Base-by-base conservation (phyloP, 1,140 invertebrate species). In the Aphelenchoides fujianensis region DNA sequence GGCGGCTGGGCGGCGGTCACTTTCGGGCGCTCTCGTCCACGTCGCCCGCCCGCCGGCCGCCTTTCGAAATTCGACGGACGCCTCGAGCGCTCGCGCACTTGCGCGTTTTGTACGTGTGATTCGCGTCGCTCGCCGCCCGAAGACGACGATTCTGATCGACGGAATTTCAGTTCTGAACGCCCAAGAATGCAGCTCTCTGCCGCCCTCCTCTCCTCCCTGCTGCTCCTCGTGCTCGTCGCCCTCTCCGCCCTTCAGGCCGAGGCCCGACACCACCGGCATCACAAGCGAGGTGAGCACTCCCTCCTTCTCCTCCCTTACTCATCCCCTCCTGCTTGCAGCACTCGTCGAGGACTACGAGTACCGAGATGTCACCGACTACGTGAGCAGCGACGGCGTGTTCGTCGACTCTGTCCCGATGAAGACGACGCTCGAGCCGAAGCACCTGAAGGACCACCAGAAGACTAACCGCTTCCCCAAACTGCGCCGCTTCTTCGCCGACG, bases 391-490 rank as follows among this genome's bases (percentile, higher is more conserved):
- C 28, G 63, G 63, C 34, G 32, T 66, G 1, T 66, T 66, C 53
- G 32, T 66, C 0, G 63, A 66, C 63, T 34, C 28, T 0, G 63
- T 66, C 36, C 63, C 63, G 12, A 66, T 66, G 27, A 34, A 30
- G 7, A 66, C 63, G 3, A 66, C 63, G 0, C 19, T 16, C 2
- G 32, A 36, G 1, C 34, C 63, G 12, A 66, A 66, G 3, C 63
- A 66, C 28, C 9, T 16, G 0, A 31, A 30, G 16, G 16, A 12
- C 12, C 63, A 66, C 31, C 63, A 66, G 63, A 34, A 37, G 32
- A 66, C 63, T 1, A 66, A 66, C 34, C 16, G 63, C 0, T 66
- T 66, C 32, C 63, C 63, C 27, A 66, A 66, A 30, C 3, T 66
- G 7, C 16, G 63, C 1, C 16, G 31, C 23, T 66, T 66, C 63